Conservation (phyloP, 2,113 vertebrate species). For the Pomatostomus ruficeps region DNA sequence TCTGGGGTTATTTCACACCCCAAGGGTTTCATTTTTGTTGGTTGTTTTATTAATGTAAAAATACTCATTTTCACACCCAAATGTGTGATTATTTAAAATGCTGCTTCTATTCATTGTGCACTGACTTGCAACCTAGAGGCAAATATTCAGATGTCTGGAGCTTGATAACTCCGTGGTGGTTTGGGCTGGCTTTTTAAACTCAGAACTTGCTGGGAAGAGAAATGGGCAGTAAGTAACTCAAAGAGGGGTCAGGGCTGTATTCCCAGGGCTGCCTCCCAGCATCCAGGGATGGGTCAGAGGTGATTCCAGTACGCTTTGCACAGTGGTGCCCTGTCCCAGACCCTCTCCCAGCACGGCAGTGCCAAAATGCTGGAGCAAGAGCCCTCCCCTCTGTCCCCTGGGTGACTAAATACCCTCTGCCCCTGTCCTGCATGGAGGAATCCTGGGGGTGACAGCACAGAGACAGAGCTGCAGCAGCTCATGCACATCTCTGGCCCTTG, state of each 20-base stretch:
- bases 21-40: slow-evolving; percentile 51
- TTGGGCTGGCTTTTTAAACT: slow-evolving; percentile 18
- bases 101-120: slow-evolving; percentile 46
- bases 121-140: slow-evolving; percentile 40
- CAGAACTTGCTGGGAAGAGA: neutral
- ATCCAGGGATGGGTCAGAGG: neutral
- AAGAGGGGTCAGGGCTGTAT: neutral
- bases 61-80: slow-evolving; percentile 61
- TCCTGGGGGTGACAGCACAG: neutral
- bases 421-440: neutral
- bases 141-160: slow-evolving; percentile 47
- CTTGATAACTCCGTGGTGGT: neutral
- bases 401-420: neutral
- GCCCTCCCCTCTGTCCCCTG: neutral
- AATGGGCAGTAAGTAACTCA: neutral
- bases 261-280: neutral
- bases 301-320: neutral
- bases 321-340: neutral
- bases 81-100: slow-evolving; percentile 63
- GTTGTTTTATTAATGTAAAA: slow-evolving; percentile 67
- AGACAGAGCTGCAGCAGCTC: neutral
- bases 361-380: neutral
- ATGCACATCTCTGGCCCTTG: neutral
- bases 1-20: slow-evolving; percentile 61
- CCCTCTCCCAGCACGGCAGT: neutral